Conservation (phyloP, 1,140 invertebrate species). For the Teleogryllus occipitalis region DNA sequence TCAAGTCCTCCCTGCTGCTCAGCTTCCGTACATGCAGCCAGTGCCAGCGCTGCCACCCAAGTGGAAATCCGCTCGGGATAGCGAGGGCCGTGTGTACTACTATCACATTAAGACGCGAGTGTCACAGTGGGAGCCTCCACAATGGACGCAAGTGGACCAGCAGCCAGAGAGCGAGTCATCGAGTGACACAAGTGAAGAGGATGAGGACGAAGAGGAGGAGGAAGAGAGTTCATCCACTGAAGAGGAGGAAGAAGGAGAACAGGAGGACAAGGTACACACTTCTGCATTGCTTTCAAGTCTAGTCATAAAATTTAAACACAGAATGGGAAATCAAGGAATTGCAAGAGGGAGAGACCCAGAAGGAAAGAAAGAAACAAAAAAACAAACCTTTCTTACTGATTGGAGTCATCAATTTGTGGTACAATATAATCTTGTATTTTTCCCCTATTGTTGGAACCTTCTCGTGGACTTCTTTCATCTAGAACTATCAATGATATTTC, state of each 20-base stretch:
- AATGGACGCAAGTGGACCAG: conserved; percentile 41
- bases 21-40: background rate
- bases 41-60: conserved; percentile 65
- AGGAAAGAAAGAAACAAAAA: too few species aligned
- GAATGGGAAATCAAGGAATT: too few species aligned
- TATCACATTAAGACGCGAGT: conserved; percentile 77
- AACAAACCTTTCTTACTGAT: too few species aligned
- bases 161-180: conserved; percentile 38
- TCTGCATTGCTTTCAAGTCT: too few species aligned
- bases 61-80: conserved; percentile 77
- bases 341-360: too few species aligned
- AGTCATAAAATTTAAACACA: too few species aligned
- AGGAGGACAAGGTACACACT: conserved; percentile 24
- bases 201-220: conserved; percentile 39
- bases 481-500: too few species aligned
- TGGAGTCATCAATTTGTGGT: too few species aligned
- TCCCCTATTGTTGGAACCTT: too few species aligned
- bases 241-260: conserved; percentile 42
- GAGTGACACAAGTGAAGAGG: conserved; percentile 37
- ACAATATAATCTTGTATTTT: too few species aligned
- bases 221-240: conserved; percentile 37
- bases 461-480: too few species aligned
- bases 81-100: conserved; percentile 78
- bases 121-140: conserved; percentile 82
- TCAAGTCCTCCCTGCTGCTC: conserved; percentile 9